phyloP scores from a whole-genome alignment of 2,113 vertebrate species.

The Antigone vipio region DNA sequence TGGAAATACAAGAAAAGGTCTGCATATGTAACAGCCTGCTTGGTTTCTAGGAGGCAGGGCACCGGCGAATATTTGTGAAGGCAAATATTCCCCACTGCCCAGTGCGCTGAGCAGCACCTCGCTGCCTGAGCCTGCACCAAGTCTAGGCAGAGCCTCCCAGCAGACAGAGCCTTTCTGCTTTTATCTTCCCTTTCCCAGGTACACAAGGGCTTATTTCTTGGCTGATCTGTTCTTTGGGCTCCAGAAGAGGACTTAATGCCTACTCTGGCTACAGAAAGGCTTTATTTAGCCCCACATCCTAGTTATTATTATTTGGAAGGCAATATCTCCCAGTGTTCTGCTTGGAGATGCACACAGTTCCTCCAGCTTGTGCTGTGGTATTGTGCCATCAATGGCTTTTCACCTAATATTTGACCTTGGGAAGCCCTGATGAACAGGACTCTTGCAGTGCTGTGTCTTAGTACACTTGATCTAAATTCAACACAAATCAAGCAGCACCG shows the following conservation, averaged over 20 bases:
- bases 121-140: rapidly evolving
- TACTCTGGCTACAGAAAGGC: neutral
- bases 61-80: neutral
- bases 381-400: neutral
- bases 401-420: neutral
- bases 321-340: neutral
- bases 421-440: neutral
- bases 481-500: rapidly evolving
- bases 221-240: neutral
- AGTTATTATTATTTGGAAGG: neutral
- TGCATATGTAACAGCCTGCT: neutral
- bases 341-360: neutral
- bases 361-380: neutral
- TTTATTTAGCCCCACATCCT: neutral
- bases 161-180: neutral
- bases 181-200: neutral
- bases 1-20: conserved; percentile 35
- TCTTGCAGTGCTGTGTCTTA: neutral
- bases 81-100: neutral
- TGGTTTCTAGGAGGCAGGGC: neutral
- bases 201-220: neutral
- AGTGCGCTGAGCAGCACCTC: rapidly evolving
- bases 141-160: neutral
- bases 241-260: rapidly evolving
- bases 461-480: neutral